Percentiles rank a stretch among this genome's conserved stretches.
Conservation (phyloP, 2,113 vertebrate species). For the Ailuropoda melanoleuca region DNA sequence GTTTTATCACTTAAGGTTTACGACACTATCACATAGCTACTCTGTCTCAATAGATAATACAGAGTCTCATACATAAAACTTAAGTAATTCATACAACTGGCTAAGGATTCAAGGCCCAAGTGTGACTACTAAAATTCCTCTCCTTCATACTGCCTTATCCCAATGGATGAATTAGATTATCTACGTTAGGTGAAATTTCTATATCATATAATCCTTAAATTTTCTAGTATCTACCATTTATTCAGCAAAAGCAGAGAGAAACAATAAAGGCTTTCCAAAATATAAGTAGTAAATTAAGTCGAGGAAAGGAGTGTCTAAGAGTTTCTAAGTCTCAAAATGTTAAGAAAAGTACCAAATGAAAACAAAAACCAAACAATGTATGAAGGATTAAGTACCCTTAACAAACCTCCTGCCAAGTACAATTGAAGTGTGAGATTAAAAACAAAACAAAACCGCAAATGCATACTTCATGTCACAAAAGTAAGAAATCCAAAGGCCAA, state of each 20-base stretch:
- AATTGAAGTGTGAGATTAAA: background rate
- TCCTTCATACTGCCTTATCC: background rate
- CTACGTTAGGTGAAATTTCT: background rate
- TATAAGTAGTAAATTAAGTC: background rate
- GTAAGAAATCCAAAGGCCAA: background rate
- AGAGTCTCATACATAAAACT: background rate
- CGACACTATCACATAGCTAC: background rate
- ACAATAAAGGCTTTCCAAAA: background rate
- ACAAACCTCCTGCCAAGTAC: background rate
- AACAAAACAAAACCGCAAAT: background rate
- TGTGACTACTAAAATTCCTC: background rate
- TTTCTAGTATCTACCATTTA: background rate
- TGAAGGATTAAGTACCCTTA: background rate
- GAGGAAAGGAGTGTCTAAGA: constrained; percentile 1
- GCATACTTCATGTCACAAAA: background rate
- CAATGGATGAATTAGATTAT: background rate
- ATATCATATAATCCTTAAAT: background rate
- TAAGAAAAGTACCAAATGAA: background rate
- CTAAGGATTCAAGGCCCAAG: background rate
- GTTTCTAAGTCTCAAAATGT: constrained; percentile 25
- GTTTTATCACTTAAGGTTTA: background rate
- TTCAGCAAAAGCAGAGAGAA: background rate
- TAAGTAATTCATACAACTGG: background rate
- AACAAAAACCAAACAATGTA: background rate
- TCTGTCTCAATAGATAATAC: background rate